Evolutionary conservation across 2,797 vertebrate species (phyloP), one percentile per base, ranked within the genome.

Genomic region (Pangasius krempfi): DNA sequence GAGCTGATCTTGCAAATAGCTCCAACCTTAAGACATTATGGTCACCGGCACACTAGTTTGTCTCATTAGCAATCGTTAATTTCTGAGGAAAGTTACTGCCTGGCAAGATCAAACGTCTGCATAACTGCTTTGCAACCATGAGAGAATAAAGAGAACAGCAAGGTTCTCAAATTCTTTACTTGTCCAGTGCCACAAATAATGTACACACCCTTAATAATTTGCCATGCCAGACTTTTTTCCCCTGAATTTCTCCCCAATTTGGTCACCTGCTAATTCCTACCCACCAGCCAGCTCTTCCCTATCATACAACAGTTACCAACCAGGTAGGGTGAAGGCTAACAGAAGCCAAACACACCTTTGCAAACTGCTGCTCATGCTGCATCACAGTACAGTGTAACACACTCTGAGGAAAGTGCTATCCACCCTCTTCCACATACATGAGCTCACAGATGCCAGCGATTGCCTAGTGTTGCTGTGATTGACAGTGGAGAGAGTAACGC

Each of bases 1-100:
- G 52, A 70, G 82, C 85, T 88, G 33, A 52, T 83, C 87, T 90
- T 82, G 33, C 58, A 83, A 85, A 62, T 30, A 44, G 73, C 37
- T 84, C 70, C 56, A 62, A 64, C 72, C 64, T 66, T 10, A 76
- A 52, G 37, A 50, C 70, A 79, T 79, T 91, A 70, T 52, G 58
- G 81, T 84, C 58, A 27, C 68, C 78, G 84, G 86, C 58, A 37
- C 72, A 52, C 40, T 20, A 58, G 33, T 37, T 64, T 22, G 25
- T 87, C 76, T 72, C 47, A 56, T 84, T 75, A 70, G 37, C 47
- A 68, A 66, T 37, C 16, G 13, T 40, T 68, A 87, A 56, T 47
- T 33, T 87, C 85, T 72, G 56, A 30, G 62, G 37, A 81, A 62
- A 62, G 25, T 58, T 66, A 89, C 79, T 56, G 56, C 50, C 30